Evolutionary conservation across 2,797 vertebrate species (phyloP), one percentile per base, ranked within the genome.

Genomic region (Gallinago solitaria): DNA sequence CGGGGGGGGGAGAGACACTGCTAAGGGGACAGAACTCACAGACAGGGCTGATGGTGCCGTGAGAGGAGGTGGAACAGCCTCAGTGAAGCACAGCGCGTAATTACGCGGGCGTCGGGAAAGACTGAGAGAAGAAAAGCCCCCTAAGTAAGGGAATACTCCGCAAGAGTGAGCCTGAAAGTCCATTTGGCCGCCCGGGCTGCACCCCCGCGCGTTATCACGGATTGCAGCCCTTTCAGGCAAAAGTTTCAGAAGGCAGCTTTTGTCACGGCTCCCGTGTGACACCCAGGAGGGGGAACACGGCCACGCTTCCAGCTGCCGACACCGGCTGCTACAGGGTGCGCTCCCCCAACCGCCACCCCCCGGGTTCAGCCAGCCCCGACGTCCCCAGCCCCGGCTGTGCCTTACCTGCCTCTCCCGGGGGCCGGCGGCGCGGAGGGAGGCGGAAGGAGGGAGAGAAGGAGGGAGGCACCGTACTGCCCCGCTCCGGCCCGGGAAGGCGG

Each of bases 251-350:
- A 20, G 0, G 5, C 69, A 8, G 15, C 8, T 60, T 48, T 39
- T 20, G 17, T 1, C 50, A 3, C 0, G 5, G 57, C 50, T 43
- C 5, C 56, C 47, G 39, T 71, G 28, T 1, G 48, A 8, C 71
- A 13, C 37, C 6, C 1, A 5, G 59, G 12, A 27, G 17, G 61
- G 56, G 4, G 45, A 47, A 33, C 2, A 7, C 25, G 51, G 8
- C 12, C 1, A 1, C 25, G 1, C 2, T 1, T 1, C 1, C 12
- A 14, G 24, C 0, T 1, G 39, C 65, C 0, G 2, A 0, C 19
- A 9, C 43, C 37, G 43, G 70, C 25, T 20, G 54, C 35, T 5
- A 48, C 63, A 1, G 41, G 10, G 6, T 6, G 39, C 60, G 30
- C 59, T 19, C 48, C 54, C 0, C 1, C 4, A 23, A 32, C 81